Conservation (phyloP, 2,113 vertebrate genomes). For the Nannobrachium achirus region DNA sequence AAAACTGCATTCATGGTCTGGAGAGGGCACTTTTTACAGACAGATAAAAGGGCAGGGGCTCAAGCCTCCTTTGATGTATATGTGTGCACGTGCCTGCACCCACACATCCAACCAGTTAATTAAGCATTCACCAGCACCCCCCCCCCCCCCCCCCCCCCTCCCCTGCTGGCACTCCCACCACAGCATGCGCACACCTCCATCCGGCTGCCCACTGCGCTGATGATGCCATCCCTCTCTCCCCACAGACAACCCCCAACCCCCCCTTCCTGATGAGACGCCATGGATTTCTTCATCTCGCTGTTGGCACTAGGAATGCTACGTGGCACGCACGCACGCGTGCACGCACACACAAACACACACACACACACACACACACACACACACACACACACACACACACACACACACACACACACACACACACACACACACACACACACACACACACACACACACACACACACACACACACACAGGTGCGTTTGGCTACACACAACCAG, state of each 20-base stretch:
- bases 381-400: neutral
- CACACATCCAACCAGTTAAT: constrained; percentile 44
- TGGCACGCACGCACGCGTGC: no score
- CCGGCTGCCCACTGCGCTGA: constrained; percentile 30
- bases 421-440: constrained; percentile 22
- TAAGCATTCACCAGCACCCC: constrained; percentile 55
- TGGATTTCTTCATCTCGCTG: constrained; percentile 3
- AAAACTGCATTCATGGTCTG: no score
- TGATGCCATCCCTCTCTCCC: constrained; percentile 16
- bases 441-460: constrained; percentile 1
- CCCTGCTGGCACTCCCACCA: constrained; percentile 46
- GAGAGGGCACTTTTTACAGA: no score
- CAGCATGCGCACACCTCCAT: constrained; percentile 18
- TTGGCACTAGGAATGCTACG: neutral
- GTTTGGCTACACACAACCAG: constrained; percentile 59
- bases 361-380: neutral
- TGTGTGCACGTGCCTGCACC: no score
- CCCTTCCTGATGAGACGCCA: constrained; percentile 31
- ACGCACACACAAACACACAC: neutral
- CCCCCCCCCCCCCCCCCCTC: constrained; percentile 20
- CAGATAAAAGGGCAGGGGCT: no score
- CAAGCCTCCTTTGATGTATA: no score
- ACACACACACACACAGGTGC: constrained; percentile 25
- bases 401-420: neutral
- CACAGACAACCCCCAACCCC: constrained; percentile 18